These are phyloP conservation scores for Eupithecia tripunctaria DNA, from an alignment of 2,888 invertebrate genomes.

Conservation along the genomic window DNA sequence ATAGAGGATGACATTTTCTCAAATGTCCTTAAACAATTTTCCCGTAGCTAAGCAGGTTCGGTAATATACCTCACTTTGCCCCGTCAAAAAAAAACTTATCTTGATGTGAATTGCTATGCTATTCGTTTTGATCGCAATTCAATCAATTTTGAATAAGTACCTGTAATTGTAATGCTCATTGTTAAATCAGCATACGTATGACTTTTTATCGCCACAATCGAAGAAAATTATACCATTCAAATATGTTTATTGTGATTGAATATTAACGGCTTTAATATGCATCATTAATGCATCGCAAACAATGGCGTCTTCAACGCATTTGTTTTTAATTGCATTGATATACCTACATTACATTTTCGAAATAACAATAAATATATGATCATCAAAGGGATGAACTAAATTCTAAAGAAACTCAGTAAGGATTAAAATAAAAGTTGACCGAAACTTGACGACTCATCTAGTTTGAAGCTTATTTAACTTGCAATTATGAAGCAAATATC, in stretches of 20 bases:
- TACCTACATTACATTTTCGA: background rate
- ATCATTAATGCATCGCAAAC: slow-evolving; percentile 47
- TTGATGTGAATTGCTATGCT: background rate
- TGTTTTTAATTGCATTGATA: background rate
- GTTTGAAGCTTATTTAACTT: background rate
- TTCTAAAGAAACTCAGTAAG: background rate
- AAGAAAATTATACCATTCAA: slow-evolving; percentile 32
- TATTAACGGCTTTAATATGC: slow-evolving; percentile 36
- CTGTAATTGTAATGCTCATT: slow-evolving; percentile 25
- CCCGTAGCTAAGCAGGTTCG: too few relatives aligned
- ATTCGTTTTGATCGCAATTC: slow-evolving; percentile 5
- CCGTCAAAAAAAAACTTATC: too few relatives aligned
- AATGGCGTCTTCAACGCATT: slow-evolving; percentile 44
- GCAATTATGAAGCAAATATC: background rate
- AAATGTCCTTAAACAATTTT: too few relatives aligned
- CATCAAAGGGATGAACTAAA: background rate
- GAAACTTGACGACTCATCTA: background rate
- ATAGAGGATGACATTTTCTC: too few relatives aligned
- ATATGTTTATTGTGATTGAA: slow-evolving; percentile 36
- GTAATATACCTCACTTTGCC: too few relatives aligned
- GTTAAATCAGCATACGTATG: slow-evolving; percentile 25
- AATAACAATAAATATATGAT: background rate
- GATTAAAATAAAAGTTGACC: too few relatives aligned
- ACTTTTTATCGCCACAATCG: slow-evolving; percentile 21
- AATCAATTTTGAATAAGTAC: slow-evolving; percentile 10